Evolutionary conservation across 2,888 invertebrate species (phyloP), one percentile per base, ranked within the genome.

Genomic region (Andrena marginata): DNA sequence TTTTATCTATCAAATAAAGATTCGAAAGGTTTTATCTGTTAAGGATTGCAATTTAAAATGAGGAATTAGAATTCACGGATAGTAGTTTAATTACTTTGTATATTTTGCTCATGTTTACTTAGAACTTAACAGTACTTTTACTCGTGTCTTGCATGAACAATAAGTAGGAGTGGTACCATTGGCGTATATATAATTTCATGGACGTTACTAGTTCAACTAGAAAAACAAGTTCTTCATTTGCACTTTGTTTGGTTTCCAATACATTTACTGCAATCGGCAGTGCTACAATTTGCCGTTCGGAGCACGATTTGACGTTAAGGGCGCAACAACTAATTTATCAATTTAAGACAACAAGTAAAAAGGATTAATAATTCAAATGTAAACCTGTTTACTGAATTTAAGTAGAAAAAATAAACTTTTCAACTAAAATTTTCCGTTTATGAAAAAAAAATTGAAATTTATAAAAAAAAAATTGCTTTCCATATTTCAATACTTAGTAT

Each of bases 161-260:
- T 83, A 70, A 85, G 84, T 87, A 87, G 91, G 91, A 85, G 91
- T 90, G 91, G 89, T 82, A 71, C 60, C 23, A 70, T 76, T 82
- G 65, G 81, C 81, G 85, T 78, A 86, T 86, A 82, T 88, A 87
- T 87, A 90, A 88, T 87, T 89, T 88, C 90, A 90, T 90, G 88
- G 87, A 89, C 89, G 62, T 89, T 88, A 78, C 85, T 77, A 72
- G 77, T 79, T 80, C 75, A 87, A 88, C 86, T 85, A 90, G 91
- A 85, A 91, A 90, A 90, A 91, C 89, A 88, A 90, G 89, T 89
- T 87, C 82, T 82, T 82, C 84, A 84, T 90, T 89, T 87, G 75
- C 85, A 89, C 75, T 86, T 68, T 84, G 80, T 75, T 74, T 71
- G 49, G 68, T 49, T 80, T 65, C 62, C 69, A 81, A 77, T 68